Base-by-base conservation (phyloP, 2,888 invertebrate genomes). In the Gerris lacustris region DNA sequence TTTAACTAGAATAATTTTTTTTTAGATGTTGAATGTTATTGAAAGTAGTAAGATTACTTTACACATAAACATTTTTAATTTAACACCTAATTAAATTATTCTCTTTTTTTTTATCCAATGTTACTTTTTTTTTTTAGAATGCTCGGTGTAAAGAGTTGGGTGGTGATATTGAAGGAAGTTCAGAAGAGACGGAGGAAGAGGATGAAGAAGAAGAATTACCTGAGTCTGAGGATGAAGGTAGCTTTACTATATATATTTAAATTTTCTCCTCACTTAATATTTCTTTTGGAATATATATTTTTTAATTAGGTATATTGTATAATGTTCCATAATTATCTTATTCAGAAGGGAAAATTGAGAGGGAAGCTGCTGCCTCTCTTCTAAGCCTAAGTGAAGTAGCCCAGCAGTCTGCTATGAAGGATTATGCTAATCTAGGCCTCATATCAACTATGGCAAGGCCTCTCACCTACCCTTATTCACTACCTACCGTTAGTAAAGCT, bases 341-440 rank as follows among this genome's bases (percentile, higher is more conserved):
- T 31, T 31, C 31, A 31, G 31, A 31, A 31, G 31, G 31, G 31
- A 31, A 31, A 31, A 31, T 31, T 31, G 31, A 31, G 31, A 31
- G 92, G 76, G 93, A 93, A 82, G 92, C 92, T 6, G 93, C 92
- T 0, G 88, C 90, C 76, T 89, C 92, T 78, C 81, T 94, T 72
- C 80, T 94, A 63, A 90, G 91, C 55, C 81, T 94, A 66, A 87
- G 89, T 6, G 88, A 84, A 76, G 82, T 82, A 72, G 82, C 81
- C 18, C 77, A 81, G 0, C 78, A 79, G 66, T 76, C 74, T 31
- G 75, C 75, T 31, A 73, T 75, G 18, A 74, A 75, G 67, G 76
- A 77, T 68, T 76, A 76, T 69, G 75, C 76, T 31, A 76, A 76
- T 66, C 76, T 77, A 55, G 78, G 79, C 9, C 77, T 79, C 45